Percentiles rank a stretch among this genome's conserved stretches.
Evolutionary conservation across 2,113 vertebrate genomes (phyloP).

Genomic region (Oxygymnocypris stewartii): DNA sequence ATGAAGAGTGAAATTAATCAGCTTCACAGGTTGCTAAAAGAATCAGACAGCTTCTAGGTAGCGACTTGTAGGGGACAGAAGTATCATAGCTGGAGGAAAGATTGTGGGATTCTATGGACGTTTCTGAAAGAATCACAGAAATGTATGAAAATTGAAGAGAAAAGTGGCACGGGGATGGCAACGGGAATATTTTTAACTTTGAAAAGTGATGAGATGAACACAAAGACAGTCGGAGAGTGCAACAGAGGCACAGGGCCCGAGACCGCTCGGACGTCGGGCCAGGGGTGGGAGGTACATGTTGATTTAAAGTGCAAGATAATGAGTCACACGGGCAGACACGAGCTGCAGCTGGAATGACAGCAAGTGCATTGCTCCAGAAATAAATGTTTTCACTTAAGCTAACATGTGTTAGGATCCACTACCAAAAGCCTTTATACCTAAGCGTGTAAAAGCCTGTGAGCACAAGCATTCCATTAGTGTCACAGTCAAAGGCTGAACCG

Average conservation of each 20-base stretch:
- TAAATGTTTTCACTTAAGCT: slow-evolving; percentile 51
- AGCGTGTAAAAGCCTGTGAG: slow-evolving; percentile 37
- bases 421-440: slow-evolving; percentile 44
- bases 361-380: slow-evolving; percentile 42
- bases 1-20: slow-evolving; percentile 82
- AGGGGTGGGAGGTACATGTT: slow-evolving; percentile 40
- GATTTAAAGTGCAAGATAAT: slow-evolving; percentile 61
- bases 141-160: slow-evolving; percentile 63
- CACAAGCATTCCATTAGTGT: slow-evolving; percentile 50
- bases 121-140: slow-evolving; percentile 78
- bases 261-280: slow-evolving; percentile 2
- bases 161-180: slow-evolving; percentile 63
- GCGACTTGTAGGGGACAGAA: slow-evolving; percentile 69
- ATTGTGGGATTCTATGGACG: slow-evolving; percentile 64
- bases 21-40: slow-evolving; percentile 74
- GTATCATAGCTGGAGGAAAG: slow-evolving; percentile 56
- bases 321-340: slow-evolving; percentile 25
- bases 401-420: slow-evolving; percentile 41
- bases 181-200: slow-evolving; percentile 66
- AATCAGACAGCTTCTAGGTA: slow-evolving; percentile 75
- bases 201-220: slow-evolving; percentile 54
- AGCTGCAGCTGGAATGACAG: slow-evolving; percentile 32
- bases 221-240: neutral
- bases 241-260: slow-evolving; percentile 21
- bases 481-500: slow-evolving; percentile 40